Evolutionary conservation across 2,888 invertebrate genomes (phyloP).

Genomic region (Meiosimyza decipiens): DNA sequence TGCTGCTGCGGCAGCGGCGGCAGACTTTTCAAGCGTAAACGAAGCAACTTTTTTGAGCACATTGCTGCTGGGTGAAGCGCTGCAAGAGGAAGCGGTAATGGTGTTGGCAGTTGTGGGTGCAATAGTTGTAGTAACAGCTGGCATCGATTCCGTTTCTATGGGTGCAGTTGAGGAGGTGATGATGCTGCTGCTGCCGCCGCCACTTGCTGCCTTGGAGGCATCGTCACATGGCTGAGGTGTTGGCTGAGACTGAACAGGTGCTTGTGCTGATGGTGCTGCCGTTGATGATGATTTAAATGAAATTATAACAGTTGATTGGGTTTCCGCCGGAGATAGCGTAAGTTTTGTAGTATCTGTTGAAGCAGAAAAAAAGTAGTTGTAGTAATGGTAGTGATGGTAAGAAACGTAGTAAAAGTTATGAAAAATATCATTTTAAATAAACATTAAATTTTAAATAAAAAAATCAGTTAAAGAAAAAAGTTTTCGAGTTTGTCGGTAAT

Average conservation of each 20-base stretch:
- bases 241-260: slow-evolving; percentile 59
- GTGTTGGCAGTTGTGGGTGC: slow-evolving; percentile 11
- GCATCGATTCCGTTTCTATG: slow-evolving; percentile 17
- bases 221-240: slow-evolving; percentile 71
- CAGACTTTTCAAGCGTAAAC: slow-evolving; percentile 78
- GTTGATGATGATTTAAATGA: slow-evolving; percentile 66
- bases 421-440: background rate
- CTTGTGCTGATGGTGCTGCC: slow-evolving; percentile 44
- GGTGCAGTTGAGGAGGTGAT: slow-evolving; percentile 38
- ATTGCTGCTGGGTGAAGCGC: slow-evolving; percentile 70
- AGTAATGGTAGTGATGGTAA: background rate
- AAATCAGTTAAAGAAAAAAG: background rate
- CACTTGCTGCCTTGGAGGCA: slow-evolving; percentile 80
- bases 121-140: background rate
- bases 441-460: background rate
- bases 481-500: no score
- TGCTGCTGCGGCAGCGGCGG: slow-evolving; percentile 58
- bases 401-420: no score
- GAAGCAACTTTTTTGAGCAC: slow-evolving; percentile 88
- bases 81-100: background rate
- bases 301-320: slow-evolving; percentile 67
- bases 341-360: slow-evolving; percentile 49
- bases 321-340: slow-evolving; percentile 56
- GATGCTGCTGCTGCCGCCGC: slow-evolving; percentile 34
- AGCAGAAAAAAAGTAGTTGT: slow-evolving; percentile 43